phyloP scores from a whole-genome alignment of 2,797 vertebrate genomes.

The Rhinella marina region DNA sequence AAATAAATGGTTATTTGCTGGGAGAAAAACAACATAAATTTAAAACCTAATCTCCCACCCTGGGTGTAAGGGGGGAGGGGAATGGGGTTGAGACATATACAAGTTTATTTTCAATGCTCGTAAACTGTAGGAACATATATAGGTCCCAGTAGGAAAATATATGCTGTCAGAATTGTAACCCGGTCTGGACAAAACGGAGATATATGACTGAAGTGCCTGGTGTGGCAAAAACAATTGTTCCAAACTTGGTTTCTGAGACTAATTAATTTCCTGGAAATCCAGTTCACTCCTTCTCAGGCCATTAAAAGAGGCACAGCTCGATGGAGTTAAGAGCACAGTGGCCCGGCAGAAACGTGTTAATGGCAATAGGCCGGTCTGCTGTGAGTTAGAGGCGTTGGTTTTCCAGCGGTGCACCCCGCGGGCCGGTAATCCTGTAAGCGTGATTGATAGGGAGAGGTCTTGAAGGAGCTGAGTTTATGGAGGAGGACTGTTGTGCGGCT shows the following conservation, averaged over 20 bases:
- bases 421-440: constrained; percentile 56
- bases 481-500: not conserved
- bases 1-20: constrained; percentile 3
- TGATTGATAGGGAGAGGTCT: constrained; percentile 58
- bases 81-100: constrained; percentile 38
- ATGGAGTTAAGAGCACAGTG: constrained; percentile 63
- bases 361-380: constrained; percentile 54
- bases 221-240: constrained; percentile 62
- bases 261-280: constrained; percentile 64
- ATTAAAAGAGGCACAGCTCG: constrained; percentile 46
- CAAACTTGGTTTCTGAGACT: constrained; percentile 56
- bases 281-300: constrained; percentile 62
- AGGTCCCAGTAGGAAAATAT: constrained; percentile 60
- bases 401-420: constrained; percentile 41
- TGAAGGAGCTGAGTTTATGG: constrained; percentile 37
- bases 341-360: constrained; percentile 57
- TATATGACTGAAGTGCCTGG: constrained; percentile 53
- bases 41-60: constrained; percentile 44
- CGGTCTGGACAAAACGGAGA: constrained; percentile 54
- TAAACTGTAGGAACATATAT: constrained; percentile 63
- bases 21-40: constrained; percentile 32
- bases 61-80: not conserved
- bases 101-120: constrained; percentile 63
- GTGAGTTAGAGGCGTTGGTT: constrained; percentile 44
- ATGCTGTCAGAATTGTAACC: constrained; percentile 55